Evolutionary conservation across 2,113 vertebrate species (phyloP), one percentile per base, ranked within the genome.

Genomic region (Xenopus tropicalis): DNA sequence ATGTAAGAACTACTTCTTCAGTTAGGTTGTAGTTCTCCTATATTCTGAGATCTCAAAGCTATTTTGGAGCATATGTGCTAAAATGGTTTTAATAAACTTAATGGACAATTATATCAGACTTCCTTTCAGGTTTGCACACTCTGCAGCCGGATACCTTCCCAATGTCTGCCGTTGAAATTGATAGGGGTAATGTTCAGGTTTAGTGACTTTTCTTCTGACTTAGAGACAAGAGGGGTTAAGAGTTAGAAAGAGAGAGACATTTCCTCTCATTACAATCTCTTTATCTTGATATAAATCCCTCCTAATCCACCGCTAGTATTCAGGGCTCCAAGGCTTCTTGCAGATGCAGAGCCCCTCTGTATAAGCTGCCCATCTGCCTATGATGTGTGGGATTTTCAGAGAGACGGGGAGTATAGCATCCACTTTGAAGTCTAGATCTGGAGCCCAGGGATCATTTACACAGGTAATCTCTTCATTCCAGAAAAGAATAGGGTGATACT

Each of bases 181-280:
- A 8, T 9, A 37, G 6, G 6, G 2, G 29, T 48, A 48, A 48
- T 3, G 46, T 10, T 48, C 46, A 16, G 46, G 46, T 48, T 9
- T 11, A 17, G 46, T 48, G 46, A 48, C 29, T 37, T 37, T 1
- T 6, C 11, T 14, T 14, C 14, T 1, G 52, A n/a, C 58, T 23
- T 11, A 23, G 58, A 61, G 22, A 25, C 22, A 61, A 61, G 58
- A 24, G 12, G 58, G 58, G 58, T 74, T 68, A 68, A 37, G 29
- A 37, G 29, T 37, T 37, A 74, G 66, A 61, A 66, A 23, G 56
- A 61, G 44, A 68, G 46, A 61, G 43, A 64, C 51, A 25, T 66
- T 74, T 68, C 72, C 65, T 68, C 72, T 74, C 72, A 74, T 68
- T 74, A 68, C 72, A 68, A 68, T 65, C 72, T 68, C n/a, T 61